Base-by-base conservation (phyloP, 2,888 invertebrate genomes). In the Dermolepida albohirtum region DNA sequence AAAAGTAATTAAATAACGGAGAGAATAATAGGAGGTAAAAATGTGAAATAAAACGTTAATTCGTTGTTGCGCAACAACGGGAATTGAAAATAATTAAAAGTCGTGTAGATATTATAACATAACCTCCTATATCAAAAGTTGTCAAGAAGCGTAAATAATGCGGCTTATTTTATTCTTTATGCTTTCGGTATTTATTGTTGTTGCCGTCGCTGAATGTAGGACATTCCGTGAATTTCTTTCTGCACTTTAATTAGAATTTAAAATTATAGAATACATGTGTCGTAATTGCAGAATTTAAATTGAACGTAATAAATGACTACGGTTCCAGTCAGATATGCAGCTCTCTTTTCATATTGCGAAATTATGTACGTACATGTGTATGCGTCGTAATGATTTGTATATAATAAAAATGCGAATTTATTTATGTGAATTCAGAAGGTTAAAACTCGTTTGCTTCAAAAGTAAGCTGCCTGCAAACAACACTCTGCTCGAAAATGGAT, bases 1-100 rank as follows among this genome's bases (percentile, higher is more conserved):
- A 59, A 59, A 59, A 47, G 59, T 59, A 59, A 59, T 59, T 59
- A 59, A 59, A 59, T 59, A 59, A 47, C 44, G 29, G 44, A 59
- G 29, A 16, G 59, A 14, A 44, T 34, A 22, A 22, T 49, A 22
- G 55, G 27, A 43, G 55, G 14, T 29, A 29, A 59, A 59, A 59
- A 59, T 47, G 27, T 27, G 39, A 54, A 54, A 54, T 39, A 54
- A 54, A 47, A 59, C 59, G 44, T 59, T 59, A 59, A 47, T 44
- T 44, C 59, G 8, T 29, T 17, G 27, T 44, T 44, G 44, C 34
- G 14, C 29, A 34, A 59, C 44, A 34, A 34, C 27, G 16, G 34
- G 34, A 54, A 54, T 54, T 54, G 52, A 59, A 44, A 59, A 57
- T 57, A 57, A 57, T 57, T 57, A 59, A 59, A 59, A 43, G 44